phyloP scores from a whole-genome alignment of 2,797 vertebrate genomes.

The Bovichtus diacanthus region DNA sequence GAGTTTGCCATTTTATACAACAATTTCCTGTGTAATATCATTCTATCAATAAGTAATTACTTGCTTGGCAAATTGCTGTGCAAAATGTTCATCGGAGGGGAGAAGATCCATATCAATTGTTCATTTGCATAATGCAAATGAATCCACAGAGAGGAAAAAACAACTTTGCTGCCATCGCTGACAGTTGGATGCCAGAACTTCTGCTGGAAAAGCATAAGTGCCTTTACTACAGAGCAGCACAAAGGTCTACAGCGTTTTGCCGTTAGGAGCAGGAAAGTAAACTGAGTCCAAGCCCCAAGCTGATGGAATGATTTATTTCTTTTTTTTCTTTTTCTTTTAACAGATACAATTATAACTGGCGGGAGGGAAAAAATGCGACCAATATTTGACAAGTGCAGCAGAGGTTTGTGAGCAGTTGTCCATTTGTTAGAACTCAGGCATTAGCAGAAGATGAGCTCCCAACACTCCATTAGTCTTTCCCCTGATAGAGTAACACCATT shows the following conservation, averaged over 20 bases:
- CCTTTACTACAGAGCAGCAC: constrained; percentile 51
- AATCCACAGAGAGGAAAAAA: constrained; percentile 60
- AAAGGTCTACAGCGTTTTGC: constrained; percentile 51
- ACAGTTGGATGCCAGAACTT: constrained; percentile 57
- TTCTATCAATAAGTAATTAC: constrained; percentile 87
- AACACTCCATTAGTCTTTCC: constrained; percentile 80
- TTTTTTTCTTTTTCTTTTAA: constrained; percentile 12
- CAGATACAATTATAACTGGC: constrained; percentile 25
- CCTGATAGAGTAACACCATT: constrained; percentile 79
- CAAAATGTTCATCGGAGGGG: constrained; percentile 75
- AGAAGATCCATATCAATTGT: constrained; percentile 78
- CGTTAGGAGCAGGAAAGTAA: constrained; percentile 49
- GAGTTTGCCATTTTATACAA: constrained; percentile 72
- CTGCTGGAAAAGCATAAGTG: constrained; percentile 64
- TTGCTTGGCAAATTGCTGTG: constrained; percentile 77
- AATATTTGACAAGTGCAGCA: constrained; percentile 51
- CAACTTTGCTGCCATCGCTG: constrained; percentile 62
- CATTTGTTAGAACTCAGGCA: constrained; percentile 61
- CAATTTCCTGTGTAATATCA: constrained; percentile 81
- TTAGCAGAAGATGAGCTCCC: constrained; percentile 78
- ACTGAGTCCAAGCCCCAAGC: constrained; percentile 31
- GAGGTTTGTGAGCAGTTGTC: constrained; percentile 55
- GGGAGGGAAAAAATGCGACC: constrained; percentile 1
- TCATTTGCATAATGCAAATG: constrained; percentile 82
- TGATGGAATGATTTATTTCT: constrained; percentile 14